phyloP scores from a whole-genome alignment of 1,140 invertebrate genomes.

The Pseudomyrmex cubaensis region DNA sequence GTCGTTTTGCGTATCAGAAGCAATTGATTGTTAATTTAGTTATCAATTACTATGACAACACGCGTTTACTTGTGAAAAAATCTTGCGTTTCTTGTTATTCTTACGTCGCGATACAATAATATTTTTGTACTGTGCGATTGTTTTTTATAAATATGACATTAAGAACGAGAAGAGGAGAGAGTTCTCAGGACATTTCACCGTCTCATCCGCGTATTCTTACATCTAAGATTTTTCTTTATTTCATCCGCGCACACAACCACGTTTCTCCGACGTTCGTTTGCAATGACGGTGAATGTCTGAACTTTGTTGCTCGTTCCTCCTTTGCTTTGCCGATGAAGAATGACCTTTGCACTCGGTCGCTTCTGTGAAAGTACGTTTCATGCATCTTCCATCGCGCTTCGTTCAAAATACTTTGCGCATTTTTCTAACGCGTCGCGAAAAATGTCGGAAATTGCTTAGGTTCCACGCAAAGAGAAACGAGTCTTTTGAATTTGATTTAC shows the following conservation, averaged over 20 bases:
- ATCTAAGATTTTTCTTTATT: constrained; percentile 8
- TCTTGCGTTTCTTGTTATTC: too few species aligned
- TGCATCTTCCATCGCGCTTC: constrained; percentile 33
- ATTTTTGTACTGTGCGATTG: too few species aligned
- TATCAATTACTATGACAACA: neutral
- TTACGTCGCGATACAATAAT: too few species aligned
- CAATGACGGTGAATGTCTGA: constrained; percentile 77
- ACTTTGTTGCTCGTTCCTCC: constrained; percentile 75
- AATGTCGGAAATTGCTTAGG: neutral
- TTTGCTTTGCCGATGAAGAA: constrained; percentile 70
- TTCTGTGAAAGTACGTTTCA: constrained; percentile 71
- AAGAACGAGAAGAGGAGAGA: neutral
- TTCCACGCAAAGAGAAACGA: too few species aligned
- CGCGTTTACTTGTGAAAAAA: neutral
- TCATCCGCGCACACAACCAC: constrained; percentile 25
- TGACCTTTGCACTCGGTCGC: constrained; percentile 71
- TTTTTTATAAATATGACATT: constrained; percentile 25
- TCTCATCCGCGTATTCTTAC: constrained; percentile 3
- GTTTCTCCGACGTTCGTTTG: constrained; percentile 51
- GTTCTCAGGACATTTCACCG: constrained; percentile 21
- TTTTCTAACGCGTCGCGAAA: neutral
- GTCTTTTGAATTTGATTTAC: too few species aligned
- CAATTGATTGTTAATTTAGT: too few species aligned
- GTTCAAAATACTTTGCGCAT: neutral
- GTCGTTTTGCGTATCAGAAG: too few species aligned